These are phyloP conservation scores for Meleagris gallopavo DNA, from an alignment of 2,113 vertebrate species.

Conservation along the genomic window DNA sequence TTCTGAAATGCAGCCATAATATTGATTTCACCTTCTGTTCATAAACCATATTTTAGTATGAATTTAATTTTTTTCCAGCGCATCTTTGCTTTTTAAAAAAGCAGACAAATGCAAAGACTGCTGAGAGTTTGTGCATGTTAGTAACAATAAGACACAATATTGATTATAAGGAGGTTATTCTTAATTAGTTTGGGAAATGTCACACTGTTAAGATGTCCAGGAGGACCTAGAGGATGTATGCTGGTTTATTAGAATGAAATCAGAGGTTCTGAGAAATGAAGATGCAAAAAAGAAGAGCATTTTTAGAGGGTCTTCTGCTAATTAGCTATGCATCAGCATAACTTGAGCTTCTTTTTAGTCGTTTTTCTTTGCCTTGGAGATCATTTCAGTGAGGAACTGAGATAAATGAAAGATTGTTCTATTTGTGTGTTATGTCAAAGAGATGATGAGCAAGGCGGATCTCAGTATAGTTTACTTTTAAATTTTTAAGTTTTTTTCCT, in stretches of 20 bases:
- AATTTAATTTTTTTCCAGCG: background rate
- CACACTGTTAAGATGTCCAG: background rate
- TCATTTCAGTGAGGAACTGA: background rate
- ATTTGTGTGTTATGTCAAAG: background rate
- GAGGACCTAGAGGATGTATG: background rate
- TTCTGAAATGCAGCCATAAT: background rate
- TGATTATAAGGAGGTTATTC: background rate
- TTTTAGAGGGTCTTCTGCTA: background rate
- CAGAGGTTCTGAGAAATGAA: background rate
- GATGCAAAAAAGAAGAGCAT: background rate
- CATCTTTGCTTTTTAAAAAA: background rate
- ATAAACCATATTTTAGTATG: background rate
- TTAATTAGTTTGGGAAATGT: background rate
- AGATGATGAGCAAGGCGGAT: background rate
- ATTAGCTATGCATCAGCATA: background rate
- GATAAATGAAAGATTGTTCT: background rate
- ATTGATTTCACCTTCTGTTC: conserved; percentile 22
- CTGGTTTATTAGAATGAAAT: background rate
- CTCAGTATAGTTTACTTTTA: background rate
- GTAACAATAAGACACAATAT: background rate
- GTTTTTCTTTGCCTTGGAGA: background rate
- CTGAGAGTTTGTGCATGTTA: background rate
- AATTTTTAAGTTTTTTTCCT: background rate
- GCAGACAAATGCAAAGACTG: background rate
- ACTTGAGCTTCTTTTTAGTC: background rate